These are phyloP conservation scores for Parascotia fuliginaria DNA, from an alignment of 2,888 invertebrate species.

Conservation along the genomic window DNA sequence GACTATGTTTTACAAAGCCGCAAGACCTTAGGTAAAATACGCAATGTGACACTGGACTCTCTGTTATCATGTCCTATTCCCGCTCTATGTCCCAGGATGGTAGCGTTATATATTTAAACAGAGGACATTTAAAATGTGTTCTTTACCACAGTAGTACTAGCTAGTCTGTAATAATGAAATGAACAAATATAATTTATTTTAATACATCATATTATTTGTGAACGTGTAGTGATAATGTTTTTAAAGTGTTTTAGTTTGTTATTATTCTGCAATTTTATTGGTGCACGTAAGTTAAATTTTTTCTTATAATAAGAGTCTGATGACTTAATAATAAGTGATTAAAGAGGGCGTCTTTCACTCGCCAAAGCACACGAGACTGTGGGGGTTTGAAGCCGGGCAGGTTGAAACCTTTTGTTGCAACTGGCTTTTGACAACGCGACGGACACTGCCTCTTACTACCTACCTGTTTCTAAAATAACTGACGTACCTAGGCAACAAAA, in stretches of 20 bases:
- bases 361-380: too few species aligned
- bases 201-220: slow-evolving; percentile 16
- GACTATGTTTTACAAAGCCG: too few species aligned
- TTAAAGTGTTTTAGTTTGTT: slow-evolving; percentile 61
- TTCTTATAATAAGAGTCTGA: too few species aligned
- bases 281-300: slow-evolving; percentile 59
- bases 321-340: too few species aligned
- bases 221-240: slow-evolving; percentile 56
- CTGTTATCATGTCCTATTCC: slow-evolving; percentile 14
- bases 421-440: too few species aligned
- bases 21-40: slow-evolving; percentile 4
- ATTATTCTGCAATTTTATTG: slow-evolving; percentile 51
- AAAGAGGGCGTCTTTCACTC: too few species aligned
- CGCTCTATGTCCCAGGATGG: slow-evolving; percentile 35
- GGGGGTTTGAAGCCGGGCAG: too few species aligned
- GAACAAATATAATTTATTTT: slow-evolving; percentile 41
- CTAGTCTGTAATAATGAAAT: slow-evolving; percentile 44
- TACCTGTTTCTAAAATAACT: too few species aligned
- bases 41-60: slow-evolving; percentile 11
- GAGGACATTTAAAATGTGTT: slow-evolving; percentile 46
- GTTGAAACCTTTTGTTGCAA: too few species aligned
- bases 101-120: slow-evolving; percentile 14
- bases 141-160: slow-evolving; percentile 47
- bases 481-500: too few species aligned
- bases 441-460: too few species aligned